Evolutionary conservation across 2,888 invertebrate genomes (phyloP), one percentile per base, ranked within the genome.

Genomic region (Hemistola chrysoprasaria): DNA sequence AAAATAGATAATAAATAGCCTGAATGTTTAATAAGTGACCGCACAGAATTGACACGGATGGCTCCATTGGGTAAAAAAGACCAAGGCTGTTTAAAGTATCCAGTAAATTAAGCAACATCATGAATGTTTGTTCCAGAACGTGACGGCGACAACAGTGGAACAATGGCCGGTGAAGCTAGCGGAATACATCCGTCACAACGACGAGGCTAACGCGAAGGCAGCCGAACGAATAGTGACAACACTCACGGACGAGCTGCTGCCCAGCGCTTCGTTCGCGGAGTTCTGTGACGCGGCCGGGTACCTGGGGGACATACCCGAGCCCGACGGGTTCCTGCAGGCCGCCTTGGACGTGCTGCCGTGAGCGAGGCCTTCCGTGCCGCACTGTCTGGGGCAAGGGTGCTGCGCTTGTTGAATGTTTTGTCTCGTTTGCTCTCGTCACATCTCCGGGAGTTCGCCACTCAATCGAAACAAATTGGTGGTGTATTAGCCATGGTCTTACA

Each of bases 131-230:
- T 42, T 31, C n/a, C 88, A 95, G 92, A 92, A 90, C 73, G 93
- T 94, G 25, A 90, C 90, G 35, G 93, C 94, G 24, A 90, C 90
- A 2, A 85, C 90, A 5, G 93, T 94, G 48, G 95, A 96, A 56
- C 95, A 95, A 59, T 98, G 98, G 98, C 94, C 98, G 11, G 91
- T 93, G 28, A 93, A 94, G 46, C 87, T 98, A 38, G 98, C 98
- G 9, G 97, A 98, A 75, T 97, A 95, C 76, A 96, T 98, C 66
- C 93, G 98, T 1, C 95, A 97, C 77, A 97, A 97, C 83, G 98
- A 99, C 87, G 97, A 97, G 74, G 91, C 92, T 3, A 92, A 98
- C 85, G 90, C 97, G 10, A 98, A 98, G 75, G 93, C 94, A 7
- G 96, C 97, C 6, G 97, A 97, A 74, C 92, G 92, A 48, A 91